Conservation (phyloP, 1,140 invertebrate species). For the Choristoneura fumiferana region DNA sequence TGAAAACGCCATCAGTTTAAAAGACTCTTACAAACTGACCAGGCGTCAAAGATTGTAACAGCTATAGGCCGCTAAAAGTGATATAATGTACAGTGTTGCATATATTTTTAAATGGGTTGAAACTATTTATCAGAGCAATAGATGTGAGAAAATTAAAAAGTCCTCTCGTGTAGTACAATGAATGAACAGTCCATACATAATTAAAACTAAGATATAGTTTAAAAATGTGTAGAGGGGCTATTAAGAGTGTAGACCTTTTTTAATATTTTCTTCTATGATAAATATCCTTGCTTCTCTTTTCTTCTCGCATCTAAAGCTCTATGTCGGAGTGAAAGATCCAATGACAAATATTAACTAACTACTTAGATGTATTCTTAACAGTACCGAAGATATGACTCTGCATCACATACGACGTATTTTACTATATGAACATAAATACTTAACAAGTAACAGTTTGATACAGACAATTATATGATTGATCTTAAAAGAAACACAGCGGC, state of each 20-base stretch:
- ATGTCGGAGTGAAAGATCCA: neutral
- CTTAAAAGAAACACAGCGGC: no score
- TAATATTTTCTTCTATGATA: no score
- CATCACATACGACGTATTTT: neutral
- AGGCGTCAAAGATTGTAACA: no score
- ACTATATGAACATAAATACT: neutral
- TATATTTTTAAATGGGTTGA: neutral
- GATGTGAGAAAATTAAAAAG: neutral
- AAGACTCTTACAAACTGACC: no score
- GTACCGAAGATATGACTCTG: constrained; percentile 5
- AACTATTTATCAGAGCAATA: neutral
- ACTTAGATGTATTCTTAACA: neutral
- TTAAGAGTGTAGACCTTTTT: no score
- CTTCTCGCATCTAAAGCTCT: neutral
- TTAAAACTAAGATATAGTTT: no score
- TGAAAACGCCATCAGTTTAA: no score
- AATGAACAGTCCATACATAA: no score
- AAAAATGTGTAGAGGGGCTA: no score
- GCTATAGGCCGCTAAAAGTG: constrained; percentile 8
- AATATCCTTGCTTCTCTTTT: neutral
- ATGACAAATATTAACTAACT: neutral
- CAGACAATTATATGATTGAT: neutral
- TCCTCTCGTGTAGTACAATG: no score
- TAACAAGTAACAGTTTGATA: constrained; percentile 10
- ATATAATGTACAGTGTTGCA: neutral